Base-by-base conservation (phyloP, 2,888 invertebrate species). In the Drosophila prolongata region DNA sequence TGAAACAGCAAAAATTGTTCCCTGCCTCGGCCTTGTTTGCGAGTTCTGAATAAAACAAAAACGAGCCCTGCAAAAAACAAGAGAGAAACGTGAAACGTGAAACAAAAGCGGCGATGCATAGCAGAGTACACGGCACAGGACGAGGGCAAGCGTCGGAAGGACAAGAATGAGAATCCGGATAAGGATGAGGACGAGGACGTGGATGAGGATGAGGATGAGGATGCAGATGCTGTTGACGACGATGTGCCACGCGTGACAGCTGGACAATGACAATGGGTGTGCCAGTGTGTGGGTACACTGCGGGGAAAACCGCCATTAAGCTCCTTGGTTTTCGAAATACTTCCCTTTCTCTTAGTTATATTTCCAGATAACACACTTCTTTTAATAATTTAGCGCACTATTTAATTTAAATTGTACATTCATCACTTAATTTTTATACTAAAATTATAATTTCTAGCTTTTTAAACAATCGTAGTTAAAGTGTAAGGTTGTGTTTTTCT, bases 231-330 rank as follows among this genome's bases (percentile, higher is more conserved):
- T 55, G 38, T 60, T 69, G 68, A 52, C 65, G 65, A 66, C 66
- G 71, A 73, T 75, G 68, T 77, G 87, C 78, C 87, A 84, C 79
- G 84, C 81, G 81, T 87, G 84, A 84, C 84, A 87, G 84, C 84
- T 86, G 84, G 84, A 86, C 87, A 86, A 84, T 86, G 79, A 86
- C 83, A 86, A 69, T 76, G 70, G 76, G 56, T 66, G 53, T 50
- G 38, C 58, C 35, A 60, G 16, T 71, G 42, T 66, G 58, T 64
- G 60, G 42, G 44, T 59, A 52, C 68, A 27, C 37, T 34, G 55
- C 34, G 38, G 40, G 49, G 30, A 47, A 27, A 47, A 30, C 14
- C 46, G 1, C 14, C 30, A 30, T 47, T 47, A 47, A 16, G 1
- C 24, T 3, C 13, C 8, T 24, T 8, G 13, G n/a, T 11, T 35